phyloP scores from a whole-genome alignment of 2,113 vertebrate species.

The Xenopus laevis region DNA sequence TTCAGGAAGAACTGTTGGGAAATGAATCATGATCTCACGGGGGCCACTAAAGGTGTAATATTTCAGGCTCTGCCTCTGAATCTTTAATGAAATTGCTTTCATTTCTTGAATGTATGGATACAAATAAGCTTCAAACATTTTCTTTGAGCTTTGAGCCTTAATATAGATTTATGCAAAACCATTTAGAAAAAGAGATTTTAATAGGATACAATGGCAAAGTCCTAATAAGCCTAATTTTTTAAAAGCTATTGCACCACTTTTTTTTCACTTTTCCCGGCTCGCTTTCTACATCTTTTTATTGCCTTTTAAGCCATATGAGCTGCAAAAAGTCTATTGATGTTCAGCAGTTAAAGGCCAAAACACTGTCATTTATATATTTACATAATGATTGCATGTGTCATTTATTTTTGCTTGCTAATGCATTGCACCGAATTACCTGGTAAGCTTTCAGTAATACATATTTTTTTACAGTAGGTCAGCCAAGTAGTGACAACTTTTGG shows the following conservation, averaged over 20 bases:
- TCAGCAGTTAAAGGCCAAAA: constrained; percentile 1
- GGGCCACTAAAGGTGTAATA: constrained; percentile 16
- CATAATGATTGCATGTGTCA: neutral
- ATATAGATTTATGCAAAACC: constrained; percentile 13
- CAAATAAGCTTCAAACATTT: constrained; percentile 13
- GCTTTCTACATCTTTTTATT: constrained; percentile 14
- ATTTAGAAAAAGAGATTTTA: constrained; percentile 8
- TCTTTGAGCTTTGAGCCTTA: neutral
- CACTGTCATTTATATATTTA: constrained; percentile 8
- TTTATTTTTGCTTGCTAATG: neutral
- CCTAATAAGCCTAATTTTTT: too few relatives aligned
- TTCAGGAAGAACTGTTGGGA: neutral
- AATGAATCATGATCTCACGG: neutral
- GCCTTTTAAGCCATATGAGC: constrained; percentile 3
- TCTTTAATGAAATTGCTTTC: constrained; percentile 29
- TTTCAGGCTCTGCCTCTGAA: constrained; percentile 29
- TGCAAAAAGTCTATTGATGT: neutral
- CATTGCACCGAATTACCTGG: neutral
- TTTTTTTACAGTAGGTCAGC: neutral
- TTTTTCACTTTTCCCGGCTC: neutral
- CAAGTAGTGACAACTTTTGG: too few relatives aligned
- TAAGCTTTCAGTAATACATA: neutral
- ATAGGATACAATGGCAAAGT: neutral
- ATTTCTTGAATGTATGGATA: constrained; percentile 8
- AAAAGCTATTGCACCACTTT: neutral